Evolutionary conservation across 2,113 vertebrate species (phyloP).

Genomic region (Marcusenius ussheri): DNA sequence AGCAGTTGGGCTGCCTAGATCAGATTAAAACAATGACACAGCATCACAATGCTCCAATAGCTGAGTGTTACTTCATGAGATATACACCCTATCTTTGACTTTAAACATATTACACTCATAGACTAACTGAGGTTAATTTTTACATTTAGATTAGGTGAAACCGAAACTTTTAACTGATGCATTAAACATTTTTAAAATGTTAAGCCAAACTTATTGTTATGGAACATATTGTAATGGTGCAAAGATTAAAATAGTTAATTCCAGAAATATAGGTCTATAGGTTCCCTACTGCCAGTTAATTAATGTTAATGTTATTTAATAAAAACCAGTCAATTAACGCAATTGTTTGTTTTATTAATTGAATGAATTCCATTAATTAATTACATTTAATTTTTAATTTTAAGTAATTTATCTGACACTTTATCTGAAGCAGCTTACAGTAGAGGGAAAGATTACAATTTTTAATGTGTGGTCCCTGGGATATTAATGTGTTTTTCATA

Average conservation of each 20-base stretch:
- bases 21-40: conserved; percentile 15
- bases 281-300: not conserved
- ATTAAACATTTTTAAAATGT: not conserved
- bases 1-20: conserved; percentile 31
- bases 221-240: not conserved
- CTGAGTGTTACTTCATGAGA: not conserved
- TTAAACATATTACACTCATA: not conserved
- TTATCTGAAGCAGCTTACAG: not conserved
- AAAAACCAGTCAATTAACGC: not conserved
- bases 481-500: not conserved
- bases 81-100: not conserved
- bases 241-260: not conserved
- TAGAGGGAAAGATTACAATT: not conserved
- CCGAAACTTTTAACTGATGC: not conserved
- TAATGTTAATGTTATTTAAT: not conserved
- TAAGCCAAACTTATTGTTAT: not conserved
- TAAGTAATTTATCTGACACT: not conserved
- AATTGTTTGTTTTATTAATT: not conserved
- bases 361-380: not conserved
- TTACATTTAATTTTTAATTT: not conserved
- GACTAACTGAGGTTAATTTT: not conserved
- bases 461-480: not conserved
- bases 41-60: not conserved
- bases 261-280: not conserved
- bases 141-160: not conserved